Evolutionary conservation across 2,888 invertebrate genomes (phyloP), one percentile per base, ranked within the genome.

Genomic region (Chloroclystis v-ata): DNA sequence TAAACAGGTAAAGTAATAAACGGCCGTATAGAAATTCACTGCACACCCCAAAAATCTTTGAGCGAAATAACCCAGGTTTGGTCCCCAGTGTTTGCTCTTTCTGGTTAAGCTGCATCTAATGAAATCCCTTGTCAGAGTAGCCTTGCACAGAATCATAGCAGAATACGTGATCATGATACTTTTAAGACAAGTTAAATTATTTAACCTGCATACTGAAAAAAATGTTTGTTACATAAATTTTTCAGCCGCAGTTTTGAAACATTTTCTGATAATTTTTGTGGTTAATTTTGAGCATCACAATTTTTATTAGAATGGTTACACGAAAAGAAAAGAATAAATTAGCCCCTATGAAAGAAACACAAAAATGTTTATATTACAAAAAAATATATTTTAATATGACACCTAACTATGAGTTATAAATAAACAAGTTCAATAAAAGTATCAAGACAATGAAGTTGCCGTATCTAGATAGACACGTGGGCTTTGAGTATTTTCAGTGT

Each of bases 51-150:
- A 72, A 82, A 81, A 73, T 70, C 67, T 72, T 68, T 67, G 67
- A 67, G 72, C 69, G 75, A 78, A 78, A 78, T 46, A 46, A 81
- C 78, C 67, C 63, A 72, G 79, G 78, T 76, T 82, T 73, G 69
- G 74, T 78, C 83, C 82, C 82, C 76, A 67, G 78, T 87, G 83
- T 87, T 87, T 87, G 78, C 80, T 74, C 66, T 72, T 69, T 73
- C 73, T 75, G 75, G 82, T 76, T 86, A 87, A 87, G 86, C 86
- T 87, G 85, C 85, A 85, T 82, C 86, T 87, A 87, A 87, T 87
- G 86, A 87, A 87, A 85, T 83, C 83, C 80, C 77, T 81, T 84
- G 85, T 83, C 84, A 81, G 76, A 70, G 75, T 78, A 79, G 74
- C 71, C 80, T 72, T 85, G 82, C 83, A 83, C 75, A 72, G 60